phyloP scores from a whole-genome alignment of 2,797 vertebrate genomes.

The Coendou prehensilis region DNA sequence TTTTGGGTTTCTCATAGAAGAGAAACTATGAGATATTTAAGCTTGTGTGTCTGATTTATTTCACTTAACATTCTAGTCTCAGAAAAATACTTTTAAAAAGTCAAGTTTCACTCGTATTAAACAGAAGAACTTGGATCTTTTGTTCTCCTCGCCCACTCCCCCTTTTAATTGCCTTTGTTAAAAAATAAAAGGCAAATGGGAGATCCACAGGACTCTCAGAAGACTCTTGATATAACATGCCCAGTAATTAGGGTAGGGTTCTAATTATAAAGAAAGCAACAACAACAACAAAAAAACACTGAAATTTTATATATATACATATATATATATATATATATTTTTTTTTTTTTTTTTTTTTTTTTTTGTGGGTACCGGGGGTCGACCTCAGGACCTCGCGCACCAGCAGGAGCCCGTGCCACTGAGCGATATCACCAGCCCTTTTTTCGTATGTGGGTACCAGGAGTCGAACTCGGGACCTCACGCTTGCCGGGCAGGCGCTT shows the following conservation, averaged over 20 bases:
- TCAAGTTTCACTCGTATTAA: constrained; percentile 22
- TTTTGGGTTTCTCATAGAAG: background rate
- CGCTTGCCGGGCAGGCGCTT: too few species aligned
- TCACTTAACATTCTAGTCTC: background rate
- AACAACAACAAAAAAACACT: background rate
- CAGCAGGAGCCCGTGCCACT: too few species aligned
- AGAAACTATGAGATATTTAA: background rate
- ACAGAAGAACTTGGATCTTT: constrained; percentile 26
- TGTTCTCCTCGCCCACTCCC: background rate
- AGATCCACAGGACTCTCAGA: background rate
- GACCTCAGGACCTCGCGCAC: too few species aligned
- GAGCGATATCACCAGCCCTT: too few species aligned
- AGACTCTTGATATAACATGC: constrained; percentile 29
- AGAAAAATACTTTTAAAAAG: background rate
- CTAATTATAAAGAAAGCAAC: constrained; percentile 22
- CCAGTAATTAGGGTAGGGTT: background rate
- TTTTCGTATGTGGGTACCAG: too few species aligned
- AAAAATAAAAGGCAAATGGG: constrained; percentile 43
- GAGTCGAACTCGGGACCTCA: too few species aligned
- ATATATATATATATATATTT: too few species aligned
- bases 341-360: too few species aligned
- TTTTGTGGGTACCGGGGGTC: too few species aligned
- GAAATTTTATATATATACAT: too few species aligned
- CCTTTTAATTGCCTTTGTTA: background rate
- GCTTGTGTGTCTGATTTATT: background rate